These are phyloP conservation scores for Agriopis marginaria DNA, from an alignment of 2,888 invertebrate species.

Conservation along the genomic window DNA sequence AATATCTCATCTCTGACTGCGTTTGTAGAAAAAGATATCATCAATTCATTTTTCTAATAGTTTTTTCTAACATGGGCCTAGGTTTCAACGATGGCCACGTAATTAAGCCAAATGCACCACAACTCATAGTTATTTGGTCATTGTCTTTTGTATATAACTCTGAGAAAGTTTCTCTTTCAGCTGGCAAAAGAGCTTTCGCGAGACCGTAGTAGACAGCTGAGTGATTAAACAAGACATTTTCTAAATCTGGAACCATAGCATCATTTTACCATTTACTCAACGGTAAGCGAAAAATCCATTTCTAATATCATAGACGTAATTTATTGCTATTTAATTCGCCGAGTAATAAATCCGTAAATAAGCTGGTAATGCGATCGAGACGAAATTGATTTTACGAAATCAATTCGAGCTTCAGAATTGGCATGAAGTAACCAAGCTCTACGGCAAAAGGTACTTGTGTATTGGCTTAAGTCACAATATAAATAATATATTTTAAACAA, in stretches of 20 bases:
- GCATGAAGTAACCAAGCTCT: constrained; percentile 21
- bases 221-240: no score
- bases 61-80: no score
- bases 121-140: no score
- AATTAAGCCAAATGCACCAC: no score
- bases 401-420: constrained; percentile 45
- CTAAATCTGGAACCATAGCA: no score
- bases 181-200: neutral
- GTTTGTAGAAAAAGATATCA: no score
- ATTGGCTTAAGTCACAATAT: no score
- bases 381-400: constrained; percentile 53
- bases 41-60: no score
- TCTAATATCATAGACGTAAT: constrained; percentile 13
- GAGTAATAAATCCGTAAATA: constrained; percentile 45
- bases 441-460: constrained; percentile 3
- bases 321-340: constrained; percentile 29
- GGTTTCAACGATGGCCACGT: no score
- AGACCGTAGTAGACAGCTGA: neutral
- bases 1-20: no score
- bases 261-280: neutral
- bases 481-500: no score
- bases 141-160: no score
- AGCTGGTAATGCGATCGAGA: constrained; percentile 47
- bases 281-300: constrained; percentile 3
- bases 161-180: neutral